Base-by-base conservation (phyloP, 2,888 invertebrate species). In the Clivina fossor region DNA sequence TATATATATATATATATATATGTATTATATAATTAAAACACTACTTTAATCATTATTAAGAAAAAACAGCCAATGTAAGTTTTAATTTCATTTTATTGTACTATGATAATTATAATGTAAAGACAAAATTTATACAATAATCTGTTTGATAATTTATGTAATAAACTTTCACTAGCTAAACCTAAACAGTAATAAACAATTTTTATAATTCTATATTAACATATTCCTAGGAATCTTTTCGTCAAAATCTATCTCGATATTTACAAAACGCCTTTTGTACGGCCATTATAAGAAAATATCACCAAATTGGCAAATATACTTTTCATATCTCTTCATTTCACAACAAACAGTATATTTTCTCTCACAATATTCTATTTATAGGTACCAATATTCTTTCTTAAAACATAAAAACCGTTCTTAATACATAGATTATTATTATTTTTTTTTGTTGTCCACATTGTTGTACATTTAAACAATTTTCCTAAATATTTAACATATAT, bases 81-180 rank as follows among this genome's bases (percentile, higher is more conserved):
- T 53, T 53, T 40, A 35, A 24, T 11, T 43, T 53, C 24, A 43
- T 44, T 55, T 55, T 55, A 47, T 55, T 55, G 55, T 55, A 55
- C 55, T 55, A 55, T 55, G 44, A 50, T 50, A 38, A 53, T 53
- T 53, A 47, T 55, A 55, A 55, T 55, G 55, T 47, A 55, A 47
- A 55, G 55, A 55, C 55, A 55, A 55, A 55, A 47, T 55, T 46
- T 55, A 47, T 55, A 55, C 55, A 55, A 55, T 55, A 55, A 47
- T 53, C 53, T 53, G 44, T 54, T 44, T 54, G 46, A 55, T 55
- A 55, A 55, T 55, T 55, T 55, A 55, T 55, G 47, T 55, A 55
- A 55, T 55, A 55, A 55, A 55, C 55, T 55, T 55, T 47, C 44
- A 44, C 44, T 55, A 55, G 40, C 40, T 55, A 38, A 54, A 35